These are phyloP conservation scores for Megaleporinus macrocephalus DNA, from an alignment of 2,113 vertebrate genomes.

Conservation along the genomic window DNA sequence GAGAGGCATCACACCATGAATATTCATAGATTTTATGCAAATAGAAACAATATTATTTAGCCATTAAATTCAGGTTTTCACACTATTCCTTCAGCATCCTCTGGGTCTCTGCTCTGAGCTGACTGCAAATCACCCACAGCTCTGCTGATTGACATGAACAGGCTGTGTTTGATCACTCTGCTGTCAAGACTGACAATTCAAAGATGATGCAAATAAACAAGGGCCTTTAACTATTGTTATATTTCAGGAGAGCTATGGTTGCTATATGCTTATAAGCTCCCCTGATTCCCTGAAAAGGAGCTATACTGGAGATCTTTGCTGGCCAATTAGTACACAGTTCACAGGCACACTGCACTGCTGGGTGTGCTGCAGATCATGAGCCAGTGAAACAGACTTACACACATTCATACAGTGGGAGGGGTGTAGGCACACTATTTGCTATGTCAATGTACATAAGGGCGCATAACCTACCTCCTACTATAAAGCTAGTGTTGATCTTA, in stretches of 20 bases:
- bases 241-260: neutral
- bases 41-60: slow-evolving; percentile 19
- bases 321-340: neutral
- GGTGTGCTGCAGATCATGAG: neutral
- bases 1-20: slow-evolving; percentile 18
- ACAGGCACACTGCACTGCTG: neutral
- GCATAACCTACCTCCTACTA: neutral
- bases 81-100: slow-evolving; percentile 21
- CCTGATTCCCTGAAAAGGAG: neutral
- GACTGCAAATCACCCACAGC: neutral
- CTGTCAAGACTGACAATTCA: slow-evolving; percentile 21
- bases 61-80: slow-evolving; percentile 30
- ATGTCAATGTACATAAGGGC: neutral
- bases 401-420: neutral
- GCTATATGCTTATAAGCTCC: neutral
- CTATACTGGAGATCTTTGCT: neutral
- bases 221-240: neutral
- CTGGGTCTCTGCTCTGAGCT: neutral
- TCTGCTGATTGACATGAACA: neutral
- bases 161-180: slow-evolving; percentile 19
- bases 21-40: slow-evolving; percentile 30
- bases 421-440: neutral
- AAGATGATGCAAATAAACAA: neutral
- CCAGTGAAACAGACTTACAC: neutral
- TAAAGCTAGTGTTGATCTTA: neutral